These are phyloP conservation scores for zebrafish (Danio rerio) DNA, from an alignment of 2,113 vertebrate species.

Conservation along the genomic window DNA sequence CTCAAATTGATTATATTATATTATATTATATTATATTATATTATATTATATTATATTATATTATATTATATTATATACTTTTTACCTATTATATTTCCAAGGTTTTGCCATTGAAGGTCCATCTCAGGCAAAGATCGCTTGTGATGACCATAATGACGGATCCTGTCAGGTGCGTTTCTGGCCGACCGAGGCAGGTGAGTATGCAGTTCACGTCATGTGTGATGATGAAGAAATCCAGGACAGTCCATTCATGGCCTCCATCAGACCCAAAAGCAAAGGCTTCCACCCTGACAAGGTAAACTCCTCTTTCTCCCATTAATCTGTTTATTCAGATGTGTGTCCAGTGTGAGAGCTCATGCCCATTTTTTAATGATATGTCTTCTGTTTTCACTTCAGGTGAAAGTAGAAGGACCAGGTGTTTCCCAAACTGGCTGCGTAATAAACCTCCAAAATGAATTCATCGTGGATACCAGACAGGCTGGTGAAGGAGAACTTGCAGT, in stretches of 20 bases:
- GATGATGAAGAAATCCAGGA: constrained; percentile 66
- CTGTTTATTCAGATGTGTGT: background rate
- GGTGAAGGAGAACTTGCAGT: constrained; percentile 14
- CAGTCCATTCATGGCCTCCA: constrained; percentile 82
- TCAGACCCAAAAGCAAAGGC: constrained; percentile 76
- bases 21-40: background rate
- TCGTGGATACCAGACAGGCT: constrained; percentile 18
- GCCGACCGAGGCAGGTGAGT: constrained; percentile 76
- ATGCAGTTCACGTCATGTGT: constrained; percentile 80
- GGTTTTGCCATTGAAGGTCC: constrained; percentile 31
- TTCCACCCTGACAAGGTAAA: constrained; percentile 76
- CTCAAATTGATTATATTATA: no score
- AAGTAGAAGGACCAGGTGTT: constrained; percentile 20
- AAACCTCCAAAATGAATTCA: background rate
- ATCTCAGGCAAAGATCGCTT: constrained; percentile 13
- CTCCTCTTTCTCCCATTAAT: background rate
- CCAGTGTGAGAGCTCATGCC: background rate
- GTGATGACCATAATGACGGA: constrained; percentile 62
- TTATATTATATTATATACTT: background rate
- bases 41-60: background rate
- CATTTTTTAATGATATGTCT: background rate
- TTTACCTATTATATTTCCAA: background rate
- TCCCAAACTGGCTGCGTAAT: background rate
- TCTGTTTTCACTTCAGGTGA: background rate
- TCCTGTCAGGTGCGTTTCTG: constrained; percentile 82